A percentile compares a stretch with the other conserved stretches of the same genome.
These are phyloP conservation scores for Drosophila kambysellisi DNA, from an alignment of 2,888 invertebrate genomes.

Conservation along the genomic window DNA sequence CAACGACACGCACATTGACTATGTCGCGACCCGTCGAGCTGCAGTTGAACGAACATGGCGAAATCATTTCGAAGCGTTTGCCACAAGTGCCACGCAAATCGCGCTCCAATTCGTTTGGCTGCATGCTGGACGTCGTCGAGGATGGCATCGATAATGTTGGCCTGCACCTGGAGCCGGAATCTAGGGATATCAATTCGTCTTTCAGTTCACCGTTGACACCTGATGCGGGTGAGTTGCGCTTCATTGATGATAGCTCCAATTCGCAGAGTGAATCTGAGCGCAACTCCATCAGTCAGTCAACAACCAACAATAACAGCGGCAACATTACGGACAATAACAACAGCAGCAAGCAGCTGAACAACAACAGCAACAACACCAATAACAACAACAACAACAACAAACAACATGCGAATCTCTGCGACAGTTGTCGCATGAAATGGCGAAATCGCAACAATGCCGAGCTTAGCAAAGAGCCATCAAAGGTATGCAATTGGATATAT, in stretches of 20 bases:
- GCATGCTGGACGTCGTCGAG: constrained; percentile 77
- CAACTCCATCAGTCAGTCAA: constrained; percentile 51
- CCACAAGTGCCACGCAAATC: constrained; percentile 57
- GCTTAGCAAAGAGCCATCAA: constrained; percentile 65
- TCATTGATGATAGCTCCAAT: constrained; percentile 84
- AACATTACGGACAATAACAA: constrained; percentile 41
- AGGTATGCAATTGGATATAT: constrained; percentile 41
- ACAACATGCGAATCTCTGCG: constrained; percentile 72
- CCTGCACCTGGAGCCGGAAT: constrained; percentile 29
- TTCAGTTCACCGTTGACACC: constrained; percentile 61
- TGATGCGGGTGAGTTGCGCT: constrained; percentile 78
- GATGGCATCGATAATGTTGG: constrained; percentile 46
- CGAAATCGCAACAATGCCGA: constrained; percentile 82
- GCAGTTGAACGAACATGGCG: constrained; percentile 81
- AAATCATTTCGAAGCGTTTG: constrained; percentile 73
- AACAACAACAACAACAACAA: constrained; percentile 25
- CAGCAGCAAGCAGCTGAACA: constrained; percentile 45
- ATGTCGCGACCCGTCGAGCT: constrained; percentile 78
- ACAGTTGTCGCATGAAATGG: constrained; percentile 78
- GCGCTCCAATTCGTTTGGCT: constrained; percentile 83
- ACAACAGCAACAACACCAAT: constrained; percentile 46
- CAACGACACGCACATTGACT: constrained; percentile 80
- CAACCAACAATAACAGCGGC: constrained; percentile 30
- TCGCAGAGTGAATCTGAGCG: constrained; percentile 83
- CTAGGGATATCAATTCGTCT: constrained; percentile 28